Conservation (phyloP, 2,888 invertebrate species). For the Drosophila antonietae region DNA sequence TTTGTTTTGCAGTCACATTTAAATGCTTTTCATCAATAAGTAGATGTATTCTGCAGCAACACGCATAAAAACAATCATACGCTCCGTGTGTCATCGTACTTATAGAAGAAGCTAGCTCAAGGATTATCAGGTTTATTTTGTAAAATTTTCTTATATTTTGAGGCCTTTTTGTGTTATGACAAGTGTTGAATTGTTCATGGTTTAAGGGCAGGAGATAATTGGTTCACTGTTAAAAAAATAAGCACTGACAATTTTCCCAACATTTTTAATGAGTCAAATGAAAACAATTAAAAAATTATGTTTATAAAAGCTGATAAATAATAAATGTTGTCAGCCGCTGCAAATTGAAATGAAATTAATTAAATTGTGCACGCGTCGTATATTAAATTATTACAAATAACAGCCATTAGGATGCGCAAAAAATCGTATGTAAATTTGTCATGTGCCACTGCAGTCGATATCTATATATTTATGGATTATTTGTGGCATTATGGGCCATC, state of each 20-base stretch:
- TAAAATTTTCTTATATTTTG: neutral
- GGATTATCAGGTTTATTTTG: neutral
- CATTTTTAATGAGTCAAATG: neutral
- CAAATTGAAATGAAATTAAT: slow-evolving; percentile 15
- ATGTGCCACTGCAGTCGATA: slow-evolving; percentile 37
- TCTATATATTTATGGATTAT: slow-evolving; percentile 26
- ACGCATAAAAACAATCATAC: too few species aligned
- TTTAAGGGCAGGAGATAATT: neutral
- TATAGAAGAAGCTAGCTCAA: neutral
- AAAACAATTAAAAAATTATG: slow-evolving; percentile 1
- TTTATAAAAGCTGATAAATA: slow-evolving; percentile 1
- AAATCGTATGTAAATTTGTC: slow-evolving; percentile 45
- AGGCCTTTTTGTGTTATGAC: neutral
- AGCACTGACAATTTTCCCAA: neutral
- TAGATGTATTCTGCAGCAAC: too few species aligned
- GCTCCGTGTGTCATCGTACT: too few species aligned
- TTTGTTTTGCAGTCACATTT: too few species aligned
- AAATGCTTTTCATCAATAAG: too few species aligned
- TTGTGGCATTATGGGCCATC: slow-evolving; percentile 11
- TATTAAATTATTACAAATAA: slow-evolving; percentile 27
- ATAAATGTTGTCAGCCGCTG: slow-evolving; percentile 3
- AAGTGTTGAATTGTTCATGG: neutral
- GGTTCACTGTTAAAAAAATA: neutral
- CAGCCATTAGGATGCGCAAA: slow-evolving; percentile 53
- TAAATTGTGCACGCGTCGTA: slow-evolving; percentile 12